phyloP scores from a whole-genome alignment of 2,113 vertebrate genomes.

The Origma solitaria region DNA sequence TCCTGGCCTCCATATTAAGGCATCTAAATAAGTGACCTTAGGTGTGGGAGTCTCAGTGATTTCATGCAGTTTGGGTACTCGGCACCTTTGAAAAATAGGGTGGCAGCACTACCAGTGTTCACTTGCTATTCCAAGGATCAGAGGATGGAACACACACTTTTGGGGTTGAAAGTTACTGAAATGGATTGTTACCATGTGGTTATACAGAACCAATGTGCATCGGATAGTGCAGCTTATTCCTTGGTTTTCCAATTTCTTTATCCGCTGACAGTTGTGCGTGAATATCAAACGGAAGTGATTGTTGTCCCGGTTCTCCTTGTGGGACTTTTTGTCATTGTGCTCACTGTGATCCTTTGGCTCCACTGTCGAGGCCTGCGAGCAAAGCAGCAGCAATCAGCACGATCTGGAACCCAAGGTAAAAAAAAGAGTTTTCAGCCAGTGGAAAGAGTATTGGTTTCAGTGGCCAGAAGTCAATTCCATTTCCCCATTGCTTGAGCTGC shows the following conservation, averaged over 20 bases:
- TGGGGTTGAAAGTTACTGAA: neutral
- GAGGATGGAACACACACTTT: neutral
- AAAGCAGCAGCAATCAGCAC: neutral
- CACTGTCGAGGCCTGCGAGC: constrained; percentile 60
- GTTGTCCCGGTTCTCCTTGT: constrained; percentile 70
- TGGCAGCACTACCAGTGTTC: neutral
- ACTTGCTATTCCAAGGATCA: neutral
- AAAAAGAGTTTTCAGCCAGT: neutral
- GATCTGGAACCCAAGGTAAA: neutral
- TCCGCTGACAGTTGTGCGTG: constrained; percentile 51
- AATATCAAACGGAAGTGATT: constrained; percentile 70
- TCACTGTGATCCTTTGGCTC: constrained; percentile 75
- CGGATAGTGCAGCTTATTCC: neutral
- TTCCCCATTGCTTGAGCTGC: neutral
- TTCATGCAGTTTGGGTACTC: neutral
- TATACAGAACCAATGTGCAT: neutral
- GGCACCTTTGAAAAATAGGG: neutral
- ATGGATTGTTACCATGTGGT: neutral
- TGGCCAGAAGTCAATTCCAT: neutral
- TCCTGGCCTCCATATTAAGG: neutral
- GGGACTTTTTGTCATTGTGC: constrained; percentile 60
- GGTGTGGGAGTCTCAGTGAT: neutral
- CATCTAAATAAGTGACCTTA: neutral
- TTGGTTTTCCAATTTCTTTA: neutral
- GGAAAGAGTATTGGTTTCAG: neutral